Evolutionary conservation across 2,888 invertebrate species (phyloP), one percentile per base, ranked within the genome.

Genomic region (Mystacides longicornis): DNA sequence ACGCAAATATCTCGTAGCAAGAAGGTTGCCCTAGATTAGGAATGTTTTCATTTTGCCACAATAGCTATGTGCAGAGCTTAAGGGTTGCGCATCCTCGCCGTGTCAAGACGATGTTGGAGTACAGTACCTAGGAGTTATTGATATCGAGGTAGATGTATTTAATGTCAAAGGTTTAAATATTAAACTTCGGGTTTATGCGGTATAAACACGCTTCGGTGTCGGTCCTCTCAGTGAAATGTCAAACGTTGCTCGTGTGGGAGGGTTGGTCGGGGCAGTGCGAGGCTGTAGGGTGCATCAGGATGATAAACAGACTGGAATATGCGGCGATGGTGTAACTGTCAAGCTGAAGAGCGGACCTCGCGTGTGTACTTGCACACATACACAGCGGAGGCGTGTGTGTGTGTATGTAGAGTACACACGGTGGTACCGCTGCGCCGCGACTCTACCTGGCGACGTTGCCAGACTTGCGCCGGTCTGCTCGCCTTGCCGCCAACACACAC

Each of bases 1-100:
- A 46, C 46, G 46, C 46, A 46, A 46, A 46, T 46, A 20, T 46
- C 76, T 75, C 37, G 37, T 70, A 74, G 68, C 73, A 76, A 68
- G 68, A 67, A 72, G 69, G 66, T 66, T 67, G 64, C 68, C 69
- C 67, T 68, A 54, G 56, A 56, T 57, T 42, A 54, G 21, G 21
- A 22, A 46, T 19, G 46, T 46, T 46, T 46, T 37, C 37, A 37
- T 37, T 37, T 37, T 14, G 14, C 7, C 16, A 37, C 3, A n/a
- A n/a, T n/a, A n/a, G n/a, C n/a, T n/a, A n/a, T n/a, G n/a, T n/a
- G n/a, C n/a, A n/a, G n/a, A n/a, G n/a, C n/a, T n/a, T n/a, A n/a
- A n/a, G n/a, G n/a, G n/a, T n/a, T n/a, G n/a, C n/a, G n/a, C n/a
- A n/a, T n/a, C n/a, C n/a, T n/a, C n/a, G n/a, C n/a, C n/a, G n/a